phyloP scores from a whole-genome alignment of 2,113 vertebrate species.

The Phocoena sinus region DNA sequence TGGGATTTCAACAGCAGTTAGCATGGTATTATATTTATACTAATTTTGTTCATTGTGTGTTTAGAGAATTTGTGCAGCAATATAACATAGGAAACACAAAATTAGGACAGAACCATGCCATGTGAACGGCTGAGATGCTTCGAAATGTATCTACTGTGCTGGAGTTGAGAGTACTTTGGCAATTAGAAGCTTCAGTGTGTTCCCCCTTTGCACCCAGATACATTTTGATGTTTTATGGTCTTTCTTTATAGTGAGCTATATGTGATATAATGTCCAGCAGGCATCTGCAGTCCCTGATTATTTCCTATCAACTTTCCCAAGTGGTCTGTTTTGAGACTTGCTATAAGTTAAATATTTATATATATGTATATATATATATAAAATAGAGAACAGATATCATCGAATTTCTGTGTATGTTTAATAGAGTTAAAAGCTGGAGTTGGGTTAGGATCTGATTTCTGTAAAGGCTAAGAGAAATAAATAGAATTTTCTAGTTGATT shows the following conservation, averaged over 20 bases:
- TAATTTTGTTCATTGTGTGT: constrained; percentile 90
- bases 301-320: constrained; percentile 78
- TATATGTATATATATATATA: constrained; percentile 37
- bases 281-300: constrained; percentile 80
- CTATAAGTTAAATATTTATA: constrained; percentile 91
- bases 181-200: constrained; percentile 66
- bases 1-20: constrained; percentile 87
- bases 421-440: constrained; percentile 66
- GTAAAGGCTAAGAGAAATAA: constrained; percentile 67
- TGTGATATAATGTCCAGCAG: constrained; percentile 88
- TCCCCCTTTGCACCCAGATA: constrained; percentile 81
- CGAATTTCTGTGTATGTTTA: constrained; percentile 96
- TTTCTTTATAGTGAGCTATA: constrained; percentile 88
- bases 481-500: constrained; percentile 52
- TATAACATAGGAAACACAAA: constrained; percentile 82
- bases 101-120: constrained; percentile 89
- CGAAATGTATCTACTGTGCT: constrained; percentile 91
- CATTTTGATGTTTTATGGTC: constrained; percentile 89
- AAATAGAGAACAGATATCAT: constrained; percentile 99
- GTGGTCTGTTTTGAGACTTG: constrained; percentile 86
- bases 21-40: constrained; percentile 87
- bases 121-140: constrained; percentile 93
- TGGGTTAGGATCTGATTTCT: constrained; percentile 69
- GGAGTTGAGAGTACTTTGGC: constrained; percentile 72
- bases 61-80: constrained; percentile 71